Conservation (phyloP, 2,113 vertebrate species). For the Neogale vison region DNA sequence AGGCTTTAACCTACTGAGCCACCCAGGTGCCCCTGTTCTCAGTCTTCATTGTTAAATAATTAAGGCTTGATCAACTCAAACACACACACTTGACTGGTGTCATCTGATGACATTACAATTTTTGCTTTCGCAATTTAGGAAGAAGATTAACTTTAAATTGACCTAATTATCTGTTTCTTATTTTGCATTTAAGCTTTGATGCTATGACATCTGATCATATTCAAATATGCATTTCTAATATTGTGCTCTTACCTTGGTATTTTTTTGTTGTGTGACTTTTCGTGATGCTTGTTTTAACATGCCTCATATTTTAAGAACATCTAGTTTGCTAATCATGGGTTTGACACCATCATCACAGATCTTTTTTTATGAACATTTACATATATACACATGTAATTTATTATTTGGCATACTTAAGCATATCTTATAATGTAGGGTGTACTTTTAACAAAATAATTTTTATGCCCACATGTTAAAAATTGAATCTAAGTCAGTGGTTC, state of each 20-base stretch:
- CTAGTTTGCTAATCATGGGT: neutral
- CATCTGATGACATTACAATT: constrained; percentile 1
- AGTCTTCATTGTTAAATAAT: neutral
- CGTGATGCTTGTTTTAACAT: neutral
- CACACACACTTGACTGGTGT: neutral
- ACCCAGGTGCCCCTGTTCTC: neutral
- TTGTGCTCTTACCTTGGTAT: neutral
- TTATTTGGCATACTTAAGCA: neutral
- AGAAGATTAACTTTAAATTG: constrained; percentile 30
- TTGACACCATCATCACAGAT: neutral
- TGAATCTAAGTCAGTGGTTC: neutral
- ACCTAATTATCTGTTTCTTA: constrained; percentile 19
- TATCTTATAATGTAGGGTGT: neutral
- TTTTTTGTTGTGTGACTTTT: neutral
- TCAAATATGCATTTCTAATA: neutral
- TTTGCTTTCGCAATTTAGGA: constrained; percentile 38
- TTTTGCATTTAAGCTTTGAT: constrained; percentile 36
- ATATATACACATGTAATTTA: neutral
- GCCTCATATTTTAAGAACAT: neutral
- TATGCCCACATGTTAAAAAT: neutral
- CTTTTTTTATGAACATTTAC: neutral
- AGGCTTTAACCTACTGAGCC: too few relatives aligned
- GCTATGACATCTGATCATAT: neutral
- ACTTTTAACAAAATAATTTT: neutral
- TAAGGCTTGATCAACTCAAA: neutral